phyloP scores from a whole-genome alignment of 2,888 invertebrate genomes.

The Lasioglossum vierecki region DNA sequence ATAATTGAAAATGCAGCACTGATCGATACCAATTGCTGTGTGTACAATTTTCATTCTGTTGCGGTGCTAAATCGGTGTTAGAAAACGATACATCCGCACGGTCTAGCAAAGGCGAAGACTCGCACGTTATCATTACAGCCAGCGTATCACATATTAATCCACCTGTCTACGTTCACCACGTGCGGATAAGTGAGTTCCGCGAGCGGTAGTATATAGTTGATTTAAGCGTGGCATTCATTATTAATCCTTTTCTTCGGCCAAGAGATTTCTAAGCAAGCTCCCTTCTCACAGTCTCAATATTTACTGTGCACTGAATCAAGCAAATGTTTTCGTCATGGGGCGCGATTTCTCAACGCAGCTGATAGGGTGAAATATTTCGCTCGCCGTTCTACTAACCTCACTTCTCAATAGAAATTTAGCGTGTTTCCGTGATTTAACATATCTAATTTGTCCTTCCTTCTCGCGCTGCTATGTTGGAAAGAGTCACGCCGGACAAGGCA shows the following conservation, averaged over 20 bases:
- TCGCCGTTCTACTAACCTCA: background rate
- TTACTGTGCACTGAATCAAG: background rate
- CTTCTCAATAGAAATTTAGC: background rate
- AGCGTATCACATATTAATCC: background rate
- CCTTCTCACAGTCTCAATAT: background rate
- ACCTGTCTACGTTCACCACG: background rate
- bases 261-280: background rate
- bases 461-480: constrained; percentile 4
- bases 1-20: background rate
- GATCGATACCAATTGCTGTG: background rate
- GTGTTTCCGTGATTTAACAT: background rate
- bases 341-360: background rate
- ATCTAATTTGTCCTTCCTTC: background rate
- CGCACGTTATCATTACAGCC: background rate
- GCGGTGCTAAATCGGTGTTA: background rate
- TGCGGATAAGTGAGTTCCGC: background rate
- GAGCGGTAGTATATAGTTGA: background rate
- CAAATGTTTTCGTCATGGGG: background rate
- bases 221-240: background rate
- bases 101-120: background rate
- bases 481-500: constrained; percentile 35
- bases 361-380: background rate
- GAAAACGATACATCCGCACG: background rate
- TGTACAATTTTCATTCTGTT: background rate
- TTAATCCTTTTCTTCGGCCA: background rate